phyloP scores from a whole-genome alignment of 2,888 invertebrate genomes.

The Ariolimax columbianus region DNA sequence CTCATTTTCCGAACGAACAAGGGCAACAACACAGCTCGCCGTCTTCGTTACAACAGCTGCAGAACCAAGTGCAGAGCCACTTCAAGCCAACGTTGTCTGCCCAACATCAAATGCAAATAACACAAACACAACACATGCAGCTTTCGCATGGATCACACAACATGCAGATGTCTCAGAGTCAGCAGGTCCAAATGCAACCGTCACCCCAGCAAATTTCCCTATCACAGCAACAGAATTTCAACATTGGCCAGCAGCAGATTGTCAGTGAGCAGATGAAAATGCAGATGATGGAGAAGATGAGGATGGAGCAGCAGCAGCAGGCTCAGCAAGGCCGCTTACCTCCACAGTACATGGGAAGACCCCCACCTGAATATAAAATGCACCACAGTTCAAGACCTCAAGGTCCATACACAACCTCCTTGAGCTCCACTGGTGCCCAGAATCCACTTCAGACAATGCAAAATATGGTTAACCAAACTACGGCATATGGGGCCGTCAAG shows the following conservation, averaged over 20 bases:
- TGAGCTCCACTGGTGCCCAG: conserved; percentile 48
- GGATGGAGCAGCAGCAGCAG: conserved; percentile 56
- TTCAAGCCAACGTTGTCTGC: conserved; percentile 88
- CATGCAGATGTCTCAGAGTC: conserved; percentile 73
- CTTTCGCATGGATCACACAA: conserved; percentile 71
- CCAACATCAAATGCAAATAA: conserved; percentile 87
- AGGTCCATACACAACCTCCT: conserved; percentile 54
- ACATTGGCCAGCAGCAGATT: conserved; percentile 54
- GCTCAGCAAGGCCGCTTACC: conserved; percentile 56
- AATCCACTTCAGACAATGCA: conserved; percentile 77
- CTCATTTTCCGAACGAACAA: conserved; percentile 72
- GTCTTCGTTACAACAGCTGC: conserved; percentile 74
- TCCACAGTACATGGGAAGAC: conserved; percentile 81
- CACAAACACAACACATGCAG: conserved; percentile 87
- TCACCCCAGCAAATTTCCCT: conserved; percentile 80
- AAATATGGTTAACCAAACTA: conserved; percentile 81
- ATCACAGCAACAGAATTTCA: conserved; percentile 67
- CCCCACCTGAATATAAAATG: conserved; percentile 90
- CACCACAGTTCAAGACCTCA: conserved; percentile 56
- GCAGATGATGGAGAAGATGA: conserved; percentile 59
- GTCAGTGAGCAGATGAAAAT: conserved; percentile 54
- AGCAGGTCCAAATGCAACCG: conserved; percentile 80
- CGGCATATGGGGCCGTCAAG: conserved; percentile 68
- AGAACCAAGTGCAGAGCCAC: conserved; percentile 81
- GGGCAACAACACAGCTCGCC: conserved; percentile 63